Conservation (phyloP, 2,797 vertebrate genomes). For the Acanthopagrus latus region DNA sequence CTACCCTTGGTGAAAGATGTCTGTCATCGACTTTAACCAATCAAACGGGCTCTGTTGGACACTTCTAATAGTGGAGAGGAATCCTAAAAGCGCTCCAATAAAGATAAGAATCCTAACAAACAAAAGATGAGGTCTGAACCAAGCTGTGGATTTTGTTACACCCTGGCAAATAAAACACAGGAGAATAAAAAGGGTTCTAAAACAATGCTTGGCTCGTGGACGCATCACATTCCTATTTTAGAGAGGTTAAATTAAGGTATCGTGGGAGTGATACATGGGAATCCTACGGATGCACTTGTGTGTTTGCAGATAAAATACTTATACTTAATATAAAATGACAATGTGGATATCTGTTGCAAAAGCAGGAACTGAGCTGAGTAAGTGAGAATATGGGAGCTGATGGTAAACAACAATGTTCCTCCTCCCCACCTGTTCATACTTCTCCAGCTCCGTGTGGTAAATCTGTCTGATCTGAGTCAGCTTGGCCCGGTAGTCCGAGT, state of each 20-base stretch:
- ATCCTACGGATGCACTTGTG: constrained; percentile 3
- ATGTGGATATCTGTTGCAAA: constrained; percentile 20
- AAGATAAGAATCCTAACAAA: too few relatives aligned
- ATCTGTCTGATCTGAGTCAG: constrained; percentile 98
- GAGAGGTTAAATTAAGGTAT: background rate
- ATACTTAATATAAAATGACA: constrained; percentile 13
- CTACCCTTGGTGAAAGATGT: too few relatives aligned
- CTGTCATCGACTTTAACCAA: too few relatives aligned
- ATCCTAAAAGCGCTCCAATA: too few relatives aligned
- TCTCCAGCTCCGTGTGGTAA: constrained; percentile 99
- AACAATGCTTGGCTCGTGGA: background rate
- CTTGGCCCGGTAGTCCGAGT: constrained; percentile 98
- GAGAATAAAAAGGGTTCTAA: background rate
- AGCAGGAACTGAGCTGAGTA: constrained; percentile 3
- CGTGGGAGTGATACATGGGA: background rate
- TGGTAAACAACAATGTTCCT: background rate
- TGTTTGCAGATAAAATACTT: constrained; percentile 19
- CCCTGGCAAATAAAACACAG: background rate
- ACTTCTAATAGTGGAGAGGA: too few relatives aligned
- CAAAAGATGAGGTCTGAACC: too few relatives aligned
- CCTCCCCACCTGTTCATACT: constrained; percentile 96
- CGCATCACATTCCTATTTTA: background rate
- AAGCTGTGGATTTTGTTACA: too few relatives aligned
- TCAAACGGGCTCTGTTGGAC: too few relatives aligned
- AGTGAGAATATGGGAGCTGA: background rate